Evolutionary conservation across 2,888 invertebrate species (phyloP).

Genomic region (Tetropium fuscum): DNA sequence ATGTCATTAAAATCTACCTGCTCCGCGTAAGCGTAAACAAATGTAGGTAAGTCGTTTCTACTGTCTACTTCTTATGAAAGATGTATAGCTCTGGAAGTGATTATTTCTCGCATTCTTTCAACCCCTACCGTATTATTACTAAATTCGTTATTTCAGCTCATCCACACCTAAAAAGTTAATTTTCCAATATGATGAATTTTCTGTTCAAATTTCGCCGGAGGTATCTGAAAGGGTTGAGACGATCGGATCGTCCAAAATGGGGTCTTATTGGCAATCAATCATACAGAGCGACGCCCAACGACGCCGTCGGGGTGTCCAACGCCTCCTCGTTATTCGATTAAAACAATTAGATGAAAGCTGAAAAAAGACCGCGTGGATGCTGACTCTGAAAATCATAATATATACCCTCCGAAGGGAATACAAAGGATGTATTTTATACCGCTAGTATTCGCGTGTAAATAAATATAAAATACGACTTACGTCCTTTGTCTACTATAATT

Average conservation of each 20-base stretch:
- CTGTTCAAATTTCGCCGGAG: constrained; percentile 51
- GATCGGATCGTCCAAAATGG: constrained; percentile 22
- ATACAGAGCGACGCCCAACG: constrained; percentile 38
- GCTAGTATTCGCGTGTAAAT: too few relatives aligned
- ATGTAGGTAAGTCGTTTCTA: too few relatives aligned
- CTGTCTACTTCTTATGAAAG: too few relatives aligned
- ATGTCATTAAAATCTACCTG: too few relatives aligned
- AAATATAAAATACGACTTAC: too few relatives aligned
- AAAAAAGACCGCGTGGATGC: constrained; percentile 7
- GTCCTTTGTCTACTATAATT: too few relatives aligned
- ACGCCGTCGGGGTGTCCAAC: constrained; percentile 33
- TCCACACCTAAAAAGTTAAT: constrained; percentile 58
- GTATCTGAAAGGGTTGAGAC: constrained; percentile 55
- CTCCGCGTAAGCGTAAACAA: too few relatives aligned
- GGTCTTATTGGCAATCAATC: constrained; percentile 48
- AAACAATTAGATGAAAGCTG: constrained; percentile 56
- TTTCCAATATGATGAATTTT: constrained; percentile 64
- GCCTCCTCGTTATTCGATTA: constrained; percentile 55
- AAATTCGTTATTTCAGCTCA: neutral
- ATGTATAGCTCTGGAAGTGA: too few relatives aligned
- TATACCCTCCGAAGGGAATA: neutral
- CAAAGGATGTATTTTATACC: too few relatives aligned
- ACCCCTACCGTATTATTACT: too few relatives aligned
- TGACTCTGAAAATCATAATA: neutral
- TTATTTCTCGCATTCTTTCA: too few relatives aligned